Percentiles rank a stretch among this genome's conserved stretches.
Evolutionary conservation across 2,113 vertebrate species (phyloP).

Genomic region (Chinchilla lanigera): DNA sequence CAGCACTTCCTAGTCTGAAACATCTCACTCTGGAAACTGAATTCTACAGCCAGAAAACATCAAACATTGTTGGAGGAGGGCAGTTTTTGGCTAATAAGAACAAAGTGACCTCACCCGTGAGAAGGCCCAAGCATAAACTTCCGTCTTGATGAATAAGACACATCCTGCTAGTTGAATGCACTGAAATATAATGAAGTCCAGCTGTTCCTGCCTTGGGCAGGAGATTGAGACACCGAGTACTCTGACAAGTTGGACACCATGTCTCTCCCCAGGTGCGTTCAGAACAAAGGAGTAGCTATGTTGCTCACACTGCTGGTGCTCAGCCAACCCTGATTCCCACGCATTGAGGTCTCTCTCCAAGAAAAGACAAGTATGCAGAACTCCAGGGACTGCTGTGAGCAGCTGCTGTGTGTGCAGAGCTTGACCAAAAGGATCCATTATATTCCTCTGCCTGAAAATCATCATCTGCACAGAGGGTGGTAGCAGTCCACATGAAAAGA

Average conservation of each 20-base stretch:
- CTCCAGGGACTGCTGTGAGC: conserved; percentile 17
- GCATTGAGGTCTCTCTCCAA: conserved; percentile 15
- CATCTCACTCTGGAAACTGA: conserved; percentile 63
- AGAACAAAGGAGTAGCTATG: background rate
- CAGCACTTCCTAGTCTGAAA: conserved; percentile 24
- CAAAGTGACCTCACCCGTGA: conserved; percentile 64
- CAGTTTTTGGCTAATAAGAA: background rate
- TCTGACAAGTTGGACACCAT: too few species aligned
- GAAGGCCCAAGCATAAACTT: background rate
- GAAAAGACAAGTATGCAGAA: background rate
- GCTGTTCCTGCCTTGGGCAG: background rate
- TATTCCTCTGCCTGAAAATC: conserved; percentile 1
- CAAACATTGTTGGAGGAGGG: conserved; percentile 43
- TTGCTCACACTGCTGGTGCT: background rate
- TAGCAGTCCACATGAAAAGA: conserved; percentile 38
- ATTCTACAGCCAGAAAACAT: conserved; percentile 27
- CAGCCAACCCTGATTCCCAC: background rate
- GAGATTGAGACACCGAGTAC: accelerated
- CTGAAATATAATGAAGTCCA: background rate
- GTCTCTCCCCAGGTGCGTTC: background rate
- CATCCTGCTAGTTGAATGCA: background rate
- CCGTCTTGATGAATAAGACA: background rate
- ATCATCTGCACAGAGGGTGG: background rate
- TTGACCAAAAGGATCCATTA: conserved; percentile 38
- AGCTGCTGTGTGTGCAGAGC: conserved; percentile 57